These are phyloP conservation scores for Cephus sareptanus DNA, from an alignment of 2,888 invertebrate species.

Conservation along the genomic window DNA sequence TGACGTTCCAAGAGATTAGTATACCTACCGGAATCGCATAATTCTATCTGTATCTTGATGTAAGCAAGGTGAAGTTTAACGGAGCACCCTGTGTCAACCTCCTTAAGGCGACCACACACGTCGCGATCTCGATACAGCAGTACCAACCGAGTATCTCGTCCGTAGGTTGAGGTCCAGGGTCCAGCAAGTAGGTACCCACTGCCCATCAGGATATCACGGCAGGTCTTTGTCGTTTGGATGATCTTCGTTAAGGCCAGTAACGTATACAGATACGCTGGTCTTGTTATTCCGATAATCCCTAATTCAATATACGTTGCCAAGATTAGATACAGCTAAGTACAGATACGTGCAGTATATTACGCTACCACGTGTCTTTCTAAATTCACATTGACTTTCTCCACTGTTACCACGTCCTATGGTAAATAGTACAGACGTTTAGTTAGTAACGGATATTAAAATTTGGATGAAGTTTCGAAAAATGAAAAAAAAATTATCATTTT, in stretches of 20 bases:
- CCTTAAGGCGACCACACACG: slow-evolving; percentile 52
- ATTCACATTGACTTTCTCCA: background rate
- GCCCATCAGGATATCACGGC: no score
- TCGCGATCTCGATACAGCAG: slow-evolving; percentile 45
- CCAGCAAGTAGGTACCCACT: no score
- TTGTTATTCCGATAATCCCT: no score
- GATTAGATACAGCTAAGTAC: background rate
- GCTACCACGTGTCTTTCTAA: background rate
- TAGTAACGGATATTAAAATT: background rate
- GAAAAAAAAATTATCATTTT: background rate
- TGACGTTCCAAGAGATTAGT: no score
- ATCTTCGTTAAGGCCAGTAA: no score
- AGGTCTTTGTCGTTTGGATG: no score
- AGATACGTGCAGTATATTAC: background rate
- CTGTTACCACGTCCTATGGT: background rate
- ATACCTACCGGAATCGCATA: no score
- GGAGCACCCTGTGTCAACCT: slow-evolving; percentile 26
- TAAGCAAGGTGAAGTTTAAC: background rate
- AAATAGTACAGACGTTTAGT: background rate
- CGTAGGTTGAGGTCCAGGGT: no score
- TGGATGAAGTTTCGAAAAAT: background rate
- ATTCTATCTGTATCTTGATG: no score
- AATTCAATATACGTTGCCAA: no score
- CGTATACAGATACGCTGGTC: no score
- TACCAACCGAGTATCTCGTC: no score